A percentile compares a stretch with the other conserved stretches of the same genome.
These are phyloP conservation scores for Microcebus murinus DNA, from an alignment of 2,113 vertebrate species.

Conservation along the genomic window DNA sequence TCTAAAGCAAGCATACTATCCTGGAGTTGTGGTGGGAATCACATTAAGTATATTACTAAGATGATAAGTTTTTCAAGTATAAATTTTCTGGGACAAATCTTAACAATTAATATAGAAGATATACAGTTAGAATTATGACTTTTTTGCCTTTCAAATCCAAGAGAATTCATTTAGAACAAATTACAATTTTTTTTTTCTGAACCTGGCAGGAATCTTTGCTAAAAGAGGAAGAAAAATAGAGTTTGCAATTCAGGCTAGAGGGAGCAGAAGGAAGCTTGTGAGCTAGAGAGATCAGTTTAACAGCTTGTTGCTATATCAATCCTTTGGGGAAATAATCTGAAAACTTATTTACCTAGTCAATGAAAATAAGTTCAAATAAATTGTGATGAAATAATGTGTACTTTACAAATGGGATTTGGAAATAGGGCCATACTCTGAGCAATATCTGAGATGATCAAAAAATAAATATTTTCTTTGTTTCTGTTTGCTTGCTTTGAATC, in stretches of 20 bases:
- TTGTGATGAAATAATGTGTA: rapidly evolving
- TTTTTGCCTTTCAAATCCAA: slow-evolving; percentile 2
- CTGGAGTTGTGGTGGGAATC: neutral
- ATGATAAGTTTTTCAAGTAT: neutral
- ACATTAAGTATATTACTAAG: slow-evolving; percentile 56
- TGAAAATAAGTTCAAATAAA: slow-evolving; percentile 73
- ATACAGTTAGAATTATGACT: neutral
- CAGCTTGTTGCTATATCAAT: slow-evolving; percentile 46
- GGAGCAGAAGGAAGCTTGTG: neutral
- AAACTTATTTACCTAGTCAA: slow-evolving; percentile 70
- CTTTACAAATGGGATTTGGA: slow-evolving; percentile 28
- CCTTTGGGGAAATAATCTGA: slow-evolving; percentile 66
- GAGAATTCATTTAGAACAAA: slow-evolving; percentile 13
- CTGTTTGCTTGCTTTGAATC: slow-evolving; percentile 28
- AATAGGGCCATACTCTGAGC: neutral
- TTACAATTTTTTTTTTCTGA: slow-evolving; percentile 39
- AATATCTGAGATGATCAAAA: neutral
- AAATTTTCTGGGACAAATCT: slow-evolving; percentile 23
- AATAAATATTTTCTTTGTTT: neutral
- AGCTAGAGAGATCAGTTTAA: slow-evolving; percentile 13
- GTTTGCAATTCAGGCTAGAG: slow-evolving; percentile 55
- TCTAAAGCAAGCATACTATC: slow-evolving; percentile 34
- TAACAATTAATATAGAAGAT: slow-evolving; percentile 9
- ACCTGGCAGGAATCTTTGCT: slow-evolving; percentile 40
- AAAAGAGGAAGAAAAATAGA: slow-evolving; percentile 35